Evolutionary conservation across 2,797 vertebrate genomes (phyloP).

Genomic region (Manis javanica): DNA sequence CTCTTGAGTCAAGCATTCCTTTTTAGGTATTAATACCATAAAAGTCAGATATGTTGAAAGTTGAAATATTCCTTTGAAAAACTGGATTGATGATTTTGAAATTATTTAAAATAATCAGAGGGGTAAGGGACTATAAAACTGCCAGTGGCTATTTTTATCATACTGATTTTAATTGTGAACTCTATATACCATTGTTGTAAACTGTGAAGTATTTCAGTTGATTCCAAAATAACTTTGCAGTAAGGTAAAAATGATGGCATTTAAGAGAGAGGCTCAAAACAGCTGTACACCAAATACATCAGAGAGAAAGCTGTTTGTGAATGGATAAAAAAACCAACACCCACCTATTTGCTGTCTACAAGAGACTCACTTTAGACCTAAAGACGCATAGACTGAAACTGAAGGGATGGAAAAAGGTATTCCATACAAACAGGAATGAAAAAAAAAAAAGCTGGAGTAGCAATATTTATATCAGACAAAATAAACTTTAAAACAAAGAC

Average conservation of each 20-base stretch:
- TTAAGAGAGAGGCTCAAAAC: neutral
- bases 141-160: neutral
- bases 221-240: neutral
- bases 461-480: too few species aligned
- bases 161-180: neutral
- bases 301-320: neutral
- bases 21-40: neutral
- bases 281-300: neutral
- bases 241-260: neutral
- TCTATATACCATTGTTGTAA: conserved; percentile 6
- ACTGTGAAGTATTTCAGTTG: neutral
- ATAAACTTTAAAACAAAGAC: too few species aligned
- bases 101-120: neutral
- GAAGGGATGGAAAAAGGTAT: too few species aligned
- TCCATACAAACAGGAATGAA: too few species aligned
- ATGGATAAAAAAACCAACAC: too few species aligned
- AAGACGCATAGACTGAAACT: too few species aligned
- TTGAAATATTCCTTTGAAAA: neutral
- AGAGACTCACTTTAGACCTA: too few species aligned
- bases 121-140: neutral
- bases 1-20: neutral
- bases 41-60: neutral
- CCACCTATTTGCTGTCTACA: too few species aligned
- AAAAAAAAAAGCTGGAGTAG: too few species aligned
- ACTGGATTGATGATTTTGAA: neutral